A percentile compares a stretch with the other conserved stretches of the same genome.
Conservation (phyloP, 2,888 invertebrate genomes). For the Zele albiditarsus region DNA sequence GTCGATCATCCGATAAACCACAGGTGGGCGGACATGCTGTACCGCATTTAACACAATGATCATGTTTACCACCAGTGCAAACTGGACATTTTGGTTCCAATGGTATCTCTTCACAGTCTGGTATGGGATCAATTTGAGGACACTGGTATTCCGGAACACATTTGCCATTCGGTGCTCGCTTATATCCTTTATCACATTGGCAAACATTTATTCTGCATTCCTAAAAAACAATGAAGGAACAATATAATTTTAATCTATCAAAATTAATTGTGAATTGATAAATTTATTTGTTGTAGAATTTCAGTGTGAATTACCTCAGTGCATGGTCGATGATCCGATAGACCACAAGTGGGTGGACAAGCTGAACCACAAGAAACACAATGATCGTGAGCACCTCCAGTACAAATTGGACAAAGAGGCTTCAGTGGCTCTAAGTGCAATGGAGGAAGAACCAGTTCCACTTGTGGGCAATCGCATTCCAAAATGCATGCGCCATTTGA, state of each 20-base stretch:
- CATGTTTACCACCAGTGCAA: conserved; percentile 2
- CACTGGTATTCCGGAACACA: background rate
- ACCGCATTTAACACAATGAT: background rate
- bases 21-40: background rate
- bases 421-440: too few species aligned
- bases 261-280: too few species aligned
- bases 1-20: background rate
- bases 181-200: too few species aligned
- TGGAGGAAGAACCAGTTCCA: too few species aligned
- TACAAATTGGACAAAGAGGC: background rate
- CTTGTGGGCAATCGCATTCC: too few species aligned
- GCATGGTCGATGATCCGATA: background rate
- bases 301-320: background rate
- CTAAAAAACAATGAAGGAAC: too few species aligned
- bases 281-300: too few species aligned
- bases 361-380: background rate
- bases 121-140: background rate
- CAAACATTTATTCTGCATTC: too few species aligned
- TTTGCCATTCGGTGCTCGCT: background rate
- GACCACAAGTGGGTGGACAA: background rate
- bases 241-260: too few species aligned
- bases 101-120: too few species aligned
- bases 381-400: background rate
- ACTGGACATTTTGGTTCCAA: background rate
- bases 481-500: too few species aligned